These are phyloP conservation scores for Protodeltote pygarga DNA, from an alignment of 2,888 invertebrate species.

Conservation along the genomic window DNA sequence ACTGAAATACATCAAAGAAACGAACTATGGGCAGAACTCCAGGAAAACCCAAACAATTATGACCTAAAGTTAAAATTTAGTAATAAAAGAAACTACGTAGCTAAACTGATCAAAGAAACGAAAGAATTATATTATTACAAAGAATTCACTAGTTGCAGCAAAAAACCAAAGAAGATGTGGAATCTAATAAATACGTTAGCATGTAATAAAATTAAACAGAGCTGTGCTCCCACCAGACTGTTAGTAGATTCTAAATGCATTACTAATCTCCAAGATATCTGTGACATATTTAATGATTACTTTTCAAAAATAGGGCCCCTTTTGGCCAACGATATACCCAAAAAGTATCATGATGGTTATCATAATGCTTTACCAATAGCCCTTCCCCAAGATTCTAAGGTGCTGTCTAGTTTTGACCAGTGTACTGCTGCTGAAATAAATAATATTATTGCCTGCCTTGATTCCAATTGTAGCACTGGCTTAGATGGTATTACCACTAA, in stretches of 20 bases:
- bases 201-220: background rate
- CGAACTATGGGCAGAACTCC: background rate
- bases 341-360: background rate
- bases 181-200: background rate
- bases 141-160: background rate
- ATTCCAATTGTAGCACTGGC: background rate
- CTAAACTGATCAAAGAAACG: background rate
- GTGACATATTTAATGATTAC: background rate
- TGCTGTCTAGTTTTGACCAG: background rate
- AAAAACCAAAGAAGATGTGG: constrained; percentile 4
- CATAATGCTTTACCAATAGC: background rate
- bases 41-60: background rate
- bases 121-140: background rate
- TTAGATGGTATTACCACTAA: background rate
- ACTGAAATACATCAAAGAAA: background rate
- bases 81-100: background rate
- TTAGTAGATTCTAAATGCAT: background rate
- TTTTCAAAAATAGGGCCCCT: constrained; percentile 1
- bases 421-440: background rate
- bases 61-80: background rate
- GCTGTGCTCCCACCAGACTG: background rate
- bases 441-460: background rate
- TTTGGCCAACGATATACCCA: background rate
- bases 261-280: background rate
- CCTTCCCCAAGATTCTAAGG: background rate